Conservation (phyloP, 2,797 vertebrate species). For the Merluccius polli region DNA sequence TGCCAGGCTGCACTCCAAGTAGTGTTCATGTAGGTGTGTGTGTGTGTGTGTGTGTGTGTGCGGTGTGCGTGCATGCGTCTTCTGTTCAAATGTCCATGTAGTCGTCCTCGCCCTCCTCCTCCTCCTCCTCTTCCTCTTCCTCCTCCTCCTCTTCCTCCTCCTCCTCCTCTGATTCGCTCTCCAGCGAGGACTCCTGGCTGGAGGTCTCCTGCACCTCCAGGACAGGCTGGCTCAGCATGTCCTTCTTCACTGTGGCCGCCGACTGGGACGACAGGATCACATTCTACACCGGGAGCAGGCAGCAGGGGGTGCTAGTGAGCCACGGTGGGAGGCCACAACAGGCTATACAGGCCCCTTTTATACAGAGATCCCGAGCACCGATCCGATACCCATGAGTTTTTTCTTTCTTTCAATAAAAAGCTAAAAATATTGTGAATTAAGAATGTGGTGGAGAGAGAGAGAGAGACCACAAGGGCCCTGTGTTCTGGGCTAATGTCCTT, state of each 20-base stretch:
- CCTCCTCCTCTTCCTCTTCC: conserved; percentile 85
- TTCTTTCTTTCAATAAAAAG: no score
- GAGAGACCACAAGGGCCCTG: no score
- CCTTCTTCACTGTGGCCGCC: conserved; percentile 96
- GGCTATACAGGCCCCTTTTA: no score
- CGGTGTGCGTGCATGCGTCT: neutral
- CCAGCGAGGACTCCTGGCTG: conserved; percentile 96
- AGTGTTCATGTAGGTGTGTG: no score
- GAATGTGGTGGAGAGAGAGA: no score
- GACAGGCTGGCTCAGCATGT: conserved; percentile 91
- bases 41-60: neutral
- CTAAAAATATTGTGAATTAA: no score
- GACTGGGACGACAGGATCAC: conserved; percentile 98
- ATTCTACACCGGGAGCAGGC: conserved; percentile 74
- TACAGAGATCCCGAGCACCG: no score
- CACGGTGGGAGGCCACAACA: neutral
- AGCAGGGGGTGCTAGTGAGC: conserved; percentile 43
- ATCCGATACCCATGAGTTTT: no score
- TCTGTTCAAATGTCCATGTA: conserved; percentile 81
- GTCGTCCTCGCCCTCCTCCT: conserved; percentile 89
- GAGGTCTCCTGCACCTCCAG: conserved; percentile 97
- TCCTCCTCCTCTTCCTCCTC: conserved; percentile 60
- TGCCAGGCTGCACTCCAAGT: no score
- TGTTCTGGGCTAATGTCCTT: no score
- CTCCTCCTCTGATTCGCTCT: conserved; percentile 96